These are phyloP conservation scores for Tenthredo livida DNA, from an alignment of 2,888 invertebrate species.

Conservation along the genomic window DNA sequence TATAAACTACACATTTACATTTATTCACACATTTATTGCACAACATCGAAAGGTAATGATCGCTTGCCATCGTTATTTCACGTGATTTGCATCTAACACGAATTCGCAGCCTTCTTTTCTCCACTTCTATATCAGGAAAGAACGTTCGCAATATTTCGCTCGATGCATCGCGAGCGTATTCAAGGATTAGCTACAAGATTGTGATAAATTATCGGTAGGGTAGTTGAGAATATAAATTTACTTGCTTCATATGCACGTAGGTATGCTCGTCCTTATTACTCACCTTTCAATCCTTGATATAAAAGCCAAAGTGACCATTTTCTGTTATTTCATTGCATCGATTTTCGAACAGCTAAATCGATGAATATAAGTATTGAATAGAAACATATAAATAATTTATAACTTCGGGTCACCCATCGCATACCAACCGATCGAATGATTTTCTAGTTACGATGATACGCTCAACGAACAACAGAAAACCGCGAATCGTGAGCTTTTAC, in stretches of 20 bases:
- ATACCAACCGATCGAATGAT: not conserved
- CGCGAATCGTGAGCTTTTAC: not conserved
- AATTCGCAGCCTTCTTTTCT: not conserved
- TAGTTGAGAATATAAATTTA: not conserved
- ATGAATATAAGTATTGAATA: not conserved
- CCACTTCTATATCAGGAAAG: not conserved
- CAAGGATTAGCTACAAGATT: not conserved
- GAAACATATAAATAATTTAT: not conserved
- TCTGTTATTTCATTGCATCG: not conserved
- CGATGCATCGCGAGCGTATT: not conserved
- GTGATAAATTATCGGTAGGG: slow-evolving; percentile 16
- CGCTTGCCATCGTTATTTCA: not conserved
- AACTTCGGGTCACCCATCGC: not conserved
- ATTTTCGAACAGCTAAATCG: not conserved
- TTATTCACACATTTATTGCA: not conserved
- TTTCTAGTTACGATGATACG: not conserved
- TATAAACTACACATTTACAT: not conserved
- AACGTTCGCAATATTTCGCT: not conserved
- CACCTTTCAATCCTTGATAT: not conserved
- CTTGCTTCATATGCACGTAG: not conserved
- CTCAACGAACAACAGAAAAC: not conserved
- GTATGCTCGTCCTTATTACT: not conserved
- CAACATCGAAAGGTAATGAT: not conserved
- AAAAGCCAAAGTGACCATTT: not conserved
- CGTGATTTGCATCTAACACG: not conserved